Base-by-base conservation (phyloP, 2,888 invertebrate genomes). In the Unio pictorum region DNA sequence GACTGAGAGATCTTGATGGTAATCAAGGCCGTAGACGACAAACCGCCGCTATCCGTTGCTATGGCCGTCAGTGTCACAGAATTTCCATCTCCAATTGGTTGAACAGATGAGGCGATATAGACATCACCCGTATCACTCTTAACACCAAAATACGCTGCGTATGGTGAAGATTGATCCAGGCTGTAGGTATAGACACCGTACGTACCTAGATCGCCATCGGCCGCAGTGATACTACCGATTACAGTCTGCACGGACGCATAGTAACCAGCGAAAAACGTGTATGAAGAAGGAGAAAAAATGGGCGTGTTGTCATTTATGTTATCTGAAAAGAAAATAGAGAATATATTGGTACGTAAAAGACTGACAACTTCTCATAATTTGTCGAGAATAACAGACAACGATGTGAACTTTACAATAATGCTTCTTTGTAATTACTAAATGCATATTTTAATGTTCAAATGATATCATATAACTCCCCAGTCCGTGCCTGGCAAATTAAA, bases 301-400 rank as follows among this genome's bases (percentile, higher is more conserved):
- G 83, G 82, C 11, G 77, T 71, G 28, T 77, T 73, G 72, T 81
- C 80, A 65, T 81, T 72, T 5, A 54, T 62, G 55, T 69, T 64
- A 28, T 58, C 73, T 73, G 56, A 15, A 61, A 55, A 11, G 15
- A 45, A 45, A 11, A 45, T 3, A 45, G 15, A 45, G 45, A 1
- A 11, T 45, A 2, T 45, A 45, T 2, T 3, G 45, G 15, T 45
- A 45, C 45, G 3, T 45, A 45, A 45, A 45, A 45, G 15, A 45
- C 15, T 1, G 45, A 45, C 15, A 45, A 15, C 15, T 2, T 45
- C 11, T 3, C 45, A 11, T 45, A 2, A 11, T 45, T 45, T 4
- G 3, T 45, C 15, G 15, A 45, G 45, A 45, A 11, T 45, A 45
- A 45, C 11, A 11, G 3, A 11, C 11, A 0, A 45, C 45, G 3